Conservation (phyloP, 2,888 invertebrate genomes). For the Amphipoea lucens region DNA sequence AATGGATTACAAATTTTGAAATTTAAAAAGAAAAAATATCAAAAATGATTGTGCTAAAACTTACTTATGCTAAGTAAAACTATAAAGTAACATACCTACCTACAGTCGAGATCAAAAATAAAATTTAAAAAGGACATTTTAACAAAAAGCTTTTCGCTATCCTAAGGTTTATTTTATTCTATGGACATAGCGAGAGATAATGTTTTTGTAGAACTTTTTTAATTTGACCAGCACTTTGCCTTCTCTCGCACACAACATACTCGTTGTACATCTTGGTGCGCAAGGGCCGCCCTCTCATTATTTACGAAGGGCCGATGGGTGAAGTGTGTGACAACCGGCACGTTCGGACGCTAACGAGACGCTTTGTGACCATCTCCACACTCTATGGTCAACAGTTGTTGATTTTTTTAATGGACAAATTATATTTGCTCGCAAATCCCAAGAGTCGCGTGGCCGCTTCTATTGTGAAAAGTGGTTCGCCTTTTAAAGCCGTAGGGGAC, state of each 20-base stretch:
- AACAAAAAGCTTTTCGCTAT: too few relatives aligned
- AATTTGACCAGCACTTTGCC: conserved; percentile 62
- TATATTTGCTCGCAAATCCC: conserved; percentile 85
- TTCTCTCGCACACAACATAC: conserved; percentile 72
- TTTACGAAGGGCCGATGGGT: conserved; percentile 90
- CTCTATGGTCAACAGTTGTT: conserved; percentile 87
- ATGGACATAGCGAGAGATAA: too few relatives aligned
- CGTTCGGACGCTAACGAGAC: conserved; percentile 90
- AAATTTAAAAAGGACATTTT: too few relatives aligned
- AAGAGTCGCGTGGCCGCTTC: conserved; percentile 75
- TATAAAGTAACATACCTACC: too few relatives aligned
- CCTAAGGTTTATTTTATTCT: too few relatives aligned
- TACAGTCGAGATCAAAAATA: too few relatives aligned
- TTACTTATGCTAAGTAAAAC: too few relatives aligned
- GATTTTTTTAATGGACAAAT: conserved; percentile 90
- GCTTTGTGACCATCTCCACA: conserved; percentile 89
- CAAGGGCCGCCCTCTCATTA: conserved; percentile 88
- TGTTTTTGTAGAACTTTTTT: too few relatives aligned
- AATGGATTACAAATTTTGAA: too few relatives aligned
- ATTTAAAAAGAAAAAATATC: too few relatives aligned
- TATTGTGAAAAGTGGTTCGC: conserved; percentile 80
- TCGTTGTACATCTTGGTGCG: conserved; percentile 70
- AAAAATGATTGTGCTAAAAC: too few relatives aligned
- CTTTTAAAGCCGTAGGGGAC: conserved; percentile 83
- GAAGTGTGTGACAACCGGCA: conserved; percentile 89